phyloP scores from a whole-genome alignment of 1,140 invertebrate genomes.

The Dinothrombium tinctorium region DNA sequence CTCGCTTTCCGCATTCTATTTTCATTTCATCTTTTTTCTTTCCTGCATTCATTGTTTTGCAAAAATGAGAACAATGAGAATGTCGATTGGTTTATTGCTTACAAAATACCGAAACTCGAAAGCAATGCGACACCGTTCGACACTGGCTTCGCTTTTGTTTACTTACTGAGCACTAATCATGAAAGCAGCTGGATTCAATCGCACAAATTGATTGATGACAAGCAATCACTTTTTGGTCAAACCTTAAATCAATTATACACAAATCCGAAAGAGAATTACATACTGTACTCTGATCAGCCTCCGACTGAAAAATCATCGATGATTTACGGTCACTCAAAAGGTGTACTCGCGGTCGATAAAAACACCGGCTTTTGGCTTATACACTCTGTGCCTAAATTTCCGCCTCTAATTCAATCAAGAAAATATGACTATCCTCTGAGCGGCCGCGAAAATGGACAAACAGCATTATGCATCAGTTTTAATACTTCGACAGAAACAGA shows the following conservation, averaged over 20 bases:
- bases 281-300: constrained; percentile 1
- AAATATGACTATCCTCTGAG: not conserved
- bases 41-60: too few species aligned
- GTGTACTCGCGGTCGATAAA: constrained; percentile 41
- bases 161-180: not conserved
- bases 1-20: too few species aligned
- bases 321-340: constrained; percentile 14
- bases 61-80: constrained; percentile 7
- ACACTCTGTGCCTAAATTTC: constrained; percentile 48
- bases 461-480: not conserved
- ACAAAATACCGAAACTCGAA: constrained; percentile 15
- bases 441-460: not conserved
- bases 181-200: not conserved
- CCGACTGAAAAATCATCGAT: not conserved
- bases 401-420: not conserved
- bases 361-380: constrained; percentile 60
- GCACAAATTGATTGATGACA: not conserved
- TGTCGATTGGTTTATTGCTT: constrained; percentile 14
- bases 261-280: not conserved
- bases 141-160: not conserved
- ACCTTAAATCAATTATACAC: not conserved
- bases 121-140: not conserved
- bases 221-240: not conserved
- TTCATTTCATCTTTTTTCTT: too few species aligned
- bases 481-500: not conserved